phyloP scores from a whole-genome alignment of 37 sponge, comb jelly and placozoan genomes.

The Amphimedon queenslandica region DNA sequence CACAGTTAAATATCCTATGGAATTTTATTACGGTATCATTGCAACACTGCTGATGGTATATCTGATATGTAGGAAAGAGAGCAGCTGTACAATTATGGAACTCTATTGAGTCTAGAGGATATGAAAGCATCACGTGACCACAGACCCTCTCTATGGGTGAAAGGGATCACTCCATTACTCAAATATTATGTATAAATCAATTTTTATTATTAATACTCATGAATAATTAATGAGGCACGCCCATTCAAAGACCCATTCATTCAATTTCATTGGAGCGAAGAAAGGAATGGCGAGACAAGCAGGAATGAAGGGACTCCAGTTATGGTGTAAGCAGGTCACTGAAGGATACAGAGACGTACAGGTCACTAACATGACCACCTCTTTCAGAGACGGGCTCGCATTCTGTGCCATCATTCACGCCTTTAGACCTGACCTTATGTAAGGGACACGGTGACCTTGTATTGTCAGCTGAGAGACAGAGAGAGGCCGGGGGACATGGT shows the following conservation, averaged over 20 bases:
- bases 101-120: slow-evolving; percentile 5
- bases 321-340: slow-evolving; percentile 76
- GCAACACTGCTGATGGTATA: no score
- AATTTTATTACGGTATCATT: no score
- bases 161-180: slow-evolving; percentile 51
- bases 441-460: slow-evolving; percentile 26
- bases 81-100: slow-evolving; percentile 32
- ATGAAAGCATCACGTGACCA: slow-evolving; percentile 15
- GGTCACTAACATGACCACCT: slow-evolving; percentile 86
- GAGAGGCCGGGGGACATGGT: not conserved
- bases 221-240: no score
- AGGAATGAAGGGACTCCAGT: slow-evolving; percentile 81
- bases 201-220: not conserved
- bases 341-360: slow-evolving; percentile 77
- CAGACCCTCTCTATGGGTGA: slow-evolving; percentile 31
- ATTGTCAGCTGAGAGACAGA: not conserved
- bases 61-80: slow-evolving; percentile 65
- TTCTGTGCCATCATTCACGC: slow-evolving; percentile 96
- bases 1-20: no score
- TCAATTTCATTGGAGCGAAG: no score
- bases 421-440: slow-evolving; percentile 92
- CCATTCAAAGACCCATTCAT: no score
- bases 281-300: slow-evolving; percentile 76
- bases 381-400: slow-evolving; percentile 85
- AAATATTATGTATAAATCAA: slow-evolving; percentile 57